Percentiles rank a stretch among this genome's conserved stretches.
phyloP scores from a whole-genome alignment of 1,140 invertebrate species.

The Bathynomus jamesi region DNA sequence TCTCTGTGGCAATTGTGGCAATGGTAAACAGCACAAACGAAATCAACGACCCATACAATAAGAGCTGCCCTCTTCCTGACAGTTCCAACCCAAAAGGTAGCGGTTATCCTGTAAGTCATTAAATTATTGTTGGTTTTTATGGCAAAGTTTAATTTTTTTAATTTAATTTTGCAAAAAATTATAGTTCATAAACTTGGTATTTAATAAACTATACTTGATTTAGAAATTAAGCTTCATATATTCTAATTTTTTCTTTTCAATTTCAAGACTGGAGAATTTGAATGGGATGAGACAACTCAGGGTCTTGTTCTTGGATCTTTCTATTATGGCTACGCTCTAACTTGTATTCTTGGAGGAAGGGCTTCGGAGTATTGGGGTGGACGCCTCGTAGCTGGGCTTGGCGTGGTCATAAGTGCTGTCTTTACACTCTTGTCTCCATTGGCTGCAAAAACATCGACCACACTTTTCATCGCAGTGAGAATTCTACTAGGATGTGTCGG shows the following conservation, averaged over 20 bases:
- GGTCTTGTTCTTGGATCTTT: conserved; percentile 22
- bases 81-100: too few species aligned
- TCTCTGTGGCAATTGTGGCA: too few species aligned
- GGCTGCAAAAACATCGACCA: conserved; percentile 48
- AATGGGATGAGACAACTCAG: conserved; percentile 20
- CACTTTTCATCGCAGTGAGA: conserved; percentile 39
- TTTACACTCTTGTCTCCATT: conserved; percentile 75
- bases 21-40: too few species aligned
- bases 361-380: conserved; percentile 67
- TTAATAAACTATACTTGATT: too few species aligned
- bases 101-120: too few species aligned
- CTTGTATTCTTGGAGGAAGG: conserved; percentile 67
- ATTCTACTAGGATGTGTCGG: conserved; percentile 36
- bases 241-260: background rate
- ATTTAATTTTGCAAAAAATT: too few species aligned
- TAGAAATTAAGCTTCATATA: too few species aligned
- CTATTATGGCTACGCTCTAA: conserved; percentile 26
- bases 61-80: too few species aligned
- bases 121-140: too few species aligned
- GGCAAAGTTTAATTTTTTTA: too few species aligned
- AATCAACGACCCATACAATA: too few species aligned
- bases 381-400: conserved; percentile 73
- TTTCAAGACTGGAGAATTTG: conserved; percentile 19
- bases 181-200: too few species aligned
- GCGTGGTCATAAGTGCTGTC: conserved; percentile 67